phyloP scores from a whole-genome alignment of 1,140 invertebrate genomes.

The Papilio glaucus region DNA sequence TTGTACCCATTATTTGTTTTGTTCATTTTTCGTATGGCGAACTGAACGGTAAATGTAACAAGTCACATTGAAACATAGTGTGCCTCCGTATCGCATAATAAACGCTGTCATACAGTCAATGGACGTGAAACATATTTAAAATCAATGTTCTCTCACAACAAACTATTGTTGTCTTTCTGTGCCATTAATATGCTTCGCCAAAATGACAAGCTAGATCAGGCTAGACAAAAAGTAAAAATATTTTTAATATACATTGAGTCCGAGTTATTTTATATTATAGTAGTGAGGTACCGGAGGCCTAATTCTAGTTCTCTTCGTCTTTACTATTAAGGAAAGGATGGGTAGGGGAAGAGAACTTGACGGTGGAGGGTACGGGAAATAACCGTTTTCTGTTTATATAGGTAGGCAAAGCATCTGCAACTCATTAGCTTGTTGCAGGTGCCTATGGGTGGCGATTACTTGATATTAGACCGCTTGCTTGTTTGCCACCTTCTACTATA shows the following conservation, averaged over 20 bases:
- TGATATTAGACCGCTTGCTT: too few relatives aligned
- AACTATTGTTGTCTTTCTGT: constrained; percentile 21
- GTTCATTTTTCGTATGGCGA: constrained; percentile 55
- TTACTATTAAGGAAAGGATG: too few relatives aligned
- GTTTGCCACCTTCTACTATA: too few relatives aligned
- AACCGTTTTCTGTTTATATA: too few relatives aligned
- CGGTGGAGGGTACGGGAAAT: too few relatives aligned
- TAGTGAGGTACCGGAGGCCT: too few relatives aligned
- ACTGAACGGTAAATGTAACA: constrained; percentile 63
- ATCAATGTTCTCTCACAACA: constrained; percentile 19
- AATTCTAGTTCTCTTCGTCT: too few relatives aligned
- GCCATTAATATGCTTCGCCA: background rate
- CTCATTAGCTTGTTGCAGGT: too few relatives aligned
- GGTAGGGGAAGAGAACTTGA: too few relatives aligned
- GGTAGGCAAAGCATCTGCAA: too few relatives aligned
- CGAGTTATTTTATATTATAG: background rate
- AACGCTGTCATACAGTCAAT: constrained; percentile 29
- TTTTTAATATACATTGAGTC: background rate
- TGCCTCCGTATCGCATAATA: constrained; percentile 34
- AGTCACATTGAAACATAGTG: constrained; percentile 51
- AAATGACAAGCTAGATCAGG: background rate
- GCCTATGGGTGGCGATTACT: too few relatives aligned
- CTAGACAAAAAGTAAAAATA: background rate
- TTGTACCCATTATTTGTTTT: constrained; percentile 52
- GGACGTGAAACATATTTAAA: constrained; percentile 24